Base-by-base conservation (phyloP, 2,888 invertebrate species). In the Hypolimnas misippus region DNA sequence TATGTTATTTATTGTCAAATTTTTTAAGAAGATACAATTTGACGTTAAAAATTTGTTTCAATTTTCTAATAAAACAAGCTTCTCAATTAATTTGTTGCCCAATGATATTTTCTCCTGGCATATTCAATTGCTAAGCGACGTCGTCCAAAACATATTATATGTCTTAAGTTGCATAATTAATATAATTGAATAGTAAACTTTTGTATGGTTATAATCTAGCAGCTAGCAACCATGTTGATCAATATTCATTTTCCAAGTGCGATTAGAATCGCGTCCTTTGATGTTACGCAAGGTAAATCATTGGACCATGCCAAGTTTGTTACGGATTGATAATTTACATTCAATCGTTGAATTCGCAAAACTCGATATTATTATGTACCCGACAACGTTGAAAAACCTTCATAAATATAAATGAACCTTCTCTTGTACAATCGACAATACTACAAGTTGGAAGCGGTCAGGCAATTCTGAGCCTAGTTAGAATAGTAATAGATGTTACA, bases 301-400 rank as follows among this genome's bases (percentile, higher is more conserved):
- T 46, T 61, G 60, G 51, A 61, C 65, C 51, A 42, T 61, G 62
- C 44, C 53, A 42, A 35, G 21, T 75, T 74, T 67, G 70, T 62
- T 68, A 69, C 68, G 64, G 67, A 62, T 66, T 58, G 60, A 67
- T 70, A 68, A 81, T 85, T 82, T 75, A 70, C 71, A 83, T 84
- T 82, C 79, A 79, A 73, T 75, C 35, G 67, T 42, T 60, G 74
- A 69, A 73, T 76, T 72, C 70, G 68, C 72, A 72, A 76, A 71
- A 67, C 67, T 73, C 71, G 62, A 67, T 66, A 68, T 69, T 68
- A 71, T 66, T 76, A 75, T 76, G 75, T 75, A 70, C 62, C 65
- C 65, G 63, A 57, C 62, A 70, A 68, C 51, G 67, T 66, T 73
- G 71, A 71, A 77, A 78, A 74, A 73, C 73, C 72, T 71, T 70